These are phyloP conservation scores for Cuniculus paca DNA, from an alignment of 2,797 vertebrate genomes.

Conservation along the genomic window DNA sequence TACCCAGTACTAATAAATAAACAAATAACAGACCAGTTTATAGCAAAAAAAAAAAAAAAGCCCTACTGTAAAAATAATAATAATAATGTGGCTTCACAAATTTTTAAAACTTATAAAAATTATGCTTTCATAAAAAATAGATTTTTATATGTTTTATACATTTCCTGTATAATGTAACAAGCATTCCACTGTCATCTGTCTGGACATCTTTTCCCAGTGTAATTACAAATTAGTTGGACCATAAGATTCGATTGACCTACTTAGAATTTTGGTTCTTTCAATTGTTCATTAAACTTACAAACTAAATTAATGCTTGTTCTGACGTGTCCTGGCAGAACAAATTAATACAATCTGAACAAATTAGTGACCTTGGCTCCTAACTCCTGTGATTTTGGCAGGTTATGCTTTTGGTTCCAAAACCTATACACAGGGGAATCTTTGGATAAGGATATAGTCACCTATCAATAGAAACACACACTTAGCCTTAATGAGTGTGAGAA, in stretches of 20 bases:
- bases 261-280: constrained; percentile 68
- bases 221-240: constrained; percentile 43
- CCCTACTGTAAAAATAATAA: neutral
- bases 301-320: constrained; percentile 76
- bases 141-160: constrained; percentile 16
- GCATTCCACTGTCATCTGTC: neutral
- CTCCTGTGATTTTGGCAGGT: constrained; percentile 63
- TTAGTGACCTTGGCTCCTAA: constrained; percentile 71
- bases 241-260: constrained; percentile 58
- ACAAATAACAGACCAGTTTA: neutral
- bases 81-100: neutral
- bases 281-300: constrained; percentile 68
- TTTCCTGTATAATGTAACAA: constrained; percentile 49
- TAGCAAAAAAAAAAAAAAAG: no score
- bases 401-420: constrained; percentile 48
- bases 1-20: neutral
- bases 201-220: constrained; percentile 44
- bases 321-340: constrained; percentile 74
- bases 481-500: constrained; percentile 25
- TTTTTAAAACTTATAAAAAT: constrained; percentile 59
- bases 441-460: neutral
- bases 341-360: constrained; percentile 69
- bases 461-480: neutral
- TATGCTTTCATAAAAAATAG: neutral
- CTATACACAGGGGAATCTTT: neutral